Evolutionary conservation across 2,113 vertebrate species (phyloP), one percentile per base, ranked within the genome.

Genomic region (Bubo bubo): DNA sequence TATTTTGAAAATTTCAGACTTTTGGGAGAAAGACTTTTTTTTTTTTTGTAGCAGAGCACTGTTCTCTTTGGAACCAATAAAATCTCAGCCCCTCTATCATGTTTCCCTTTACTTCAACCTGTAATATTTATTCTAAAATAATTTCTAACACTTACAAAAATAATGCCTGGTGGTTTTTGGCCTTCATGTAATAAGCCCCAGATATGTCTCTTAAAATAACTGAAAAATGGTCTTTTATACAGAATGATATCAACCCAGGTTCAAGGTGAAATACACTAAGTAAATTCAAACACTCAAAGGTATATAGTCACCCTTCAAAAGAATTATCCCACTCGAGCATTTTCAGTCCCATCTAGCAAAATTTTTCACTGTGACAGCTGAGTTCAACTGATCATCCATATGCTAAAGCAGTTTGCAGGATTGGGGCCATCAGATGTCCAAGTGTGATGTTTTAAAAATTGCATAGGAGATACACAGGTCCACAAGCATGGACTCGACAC

Each of bases 91-190:
- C 4, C 1, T 62, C 23, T 55, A 20, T 56, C 35, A 34, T n/a
- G 18, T 35, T 74, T 87, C 12, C 30, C 22, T 90, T 84, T 35
- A 63, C 16, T 91, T 91, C 64, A 84, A 27, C 5, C 2, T 41
- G 19, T n/a, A 89, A 41, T 34, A 37, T 58, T 84, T 68, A 2
- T 67, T 59, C 66, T 43, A 1, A 93, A 81, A n/a, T 47, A 21
- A 70, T 59, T 91, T 80, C 63, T 67, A n/a, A 5, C 32, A 62
- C 12, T 83, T 79, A 53, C 0, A 41, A 74, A 86, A 82, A 53
- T 20, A 24, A 17, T 6, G 0, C 23, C 17, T 64, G 1, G 5
- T 34, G 4, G 0, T 0, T 64, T 92, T 35, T 62, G 19, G 16
- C 23, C 32, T 85, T 75, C 14, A 15, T 23, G 4, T 35, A 70